A percentile compares a stretch with the other conserved stretches of the same genome.
phyloP scores from a whole-genome alignment of 2,888 invertebrate species.

The Caenorhabditis panamensis region DNA sequence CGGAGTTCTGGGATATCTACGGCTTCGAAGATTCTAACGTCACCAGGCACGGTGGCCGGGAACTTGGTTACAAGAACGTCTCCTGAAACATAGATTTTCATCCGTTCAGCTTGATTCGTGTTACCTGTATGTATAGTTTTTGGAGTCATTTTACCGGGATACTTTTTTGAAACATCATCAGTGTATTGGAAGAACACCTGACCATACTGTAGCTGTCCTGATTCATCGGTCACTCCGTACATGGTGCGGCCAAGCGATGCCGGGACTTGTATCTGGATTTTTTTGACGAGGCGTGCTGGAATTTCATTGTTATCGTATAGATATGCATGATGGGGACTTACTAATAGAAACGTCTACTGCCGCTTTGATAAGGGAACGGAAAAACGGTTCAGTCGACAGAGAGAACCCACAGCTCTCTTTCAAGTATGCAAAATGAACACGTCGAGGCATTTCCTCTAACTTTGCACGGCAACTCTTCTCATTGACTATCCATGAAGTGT shows the following conservation, averaged over 20 bases:
- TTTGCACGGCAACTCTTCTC: slow-evolving; percentile 69
- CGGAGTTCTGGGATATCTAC: slow-evolving; percentile 78
- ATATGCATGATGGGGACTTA: slow-evolving; percentile 32
- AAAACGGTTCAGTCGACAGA: slow-evolving; percentile 75
- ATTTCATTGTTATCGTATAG: too few relatives aligned
- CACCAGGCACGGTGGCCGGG: slow-evolving; percentile 82
- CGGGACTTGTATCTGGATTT: slow-evolving; percentile 67
- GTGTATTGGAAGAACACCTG: slow-evolving; percentile 77
- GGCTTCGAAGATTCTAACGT: slow-evolving; percentile 81
- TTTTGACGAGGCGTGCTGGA: too few relatives aligned
- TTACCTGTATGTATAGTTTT: slow-evolving; percentile 16
- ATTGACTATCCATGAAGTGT: slow-evolving; percentile 67
- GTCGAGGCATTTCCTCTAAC: slow-evolving; percentile 64
- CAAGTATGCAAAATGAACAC: slow-evolving; percentile 62
- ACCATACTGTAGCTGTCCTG: slow-evolving; percentile 75
- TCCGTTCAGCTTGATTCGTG: slow-evolving; percentile 13
- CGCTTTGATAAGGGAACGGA: slow-evolving; percentile 74
- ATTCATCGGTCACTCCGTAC: slow-evolving; percentile 78
- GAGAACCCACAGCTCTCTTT: slow-evolving; percentile 53
- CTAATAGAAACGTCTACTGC: slow-evolving; percentile 59
- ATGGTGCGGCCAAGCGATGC: slow-evolving; percentile 68
- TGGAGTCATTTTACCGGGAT: slow-evolving; percentile 13
- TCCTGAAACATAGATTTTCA: slow-evolving; percentile 61
- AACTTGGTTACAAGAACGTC: slow-evolving; percentile 82
- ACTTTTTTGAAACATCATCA: slow-evolving; percentile 55